Evolutionary conservation across 2,797 vertebrate species (phyloP), one percentile per base, ranked within the genome.

Genomic region (Clarias fuscus): DNA sequence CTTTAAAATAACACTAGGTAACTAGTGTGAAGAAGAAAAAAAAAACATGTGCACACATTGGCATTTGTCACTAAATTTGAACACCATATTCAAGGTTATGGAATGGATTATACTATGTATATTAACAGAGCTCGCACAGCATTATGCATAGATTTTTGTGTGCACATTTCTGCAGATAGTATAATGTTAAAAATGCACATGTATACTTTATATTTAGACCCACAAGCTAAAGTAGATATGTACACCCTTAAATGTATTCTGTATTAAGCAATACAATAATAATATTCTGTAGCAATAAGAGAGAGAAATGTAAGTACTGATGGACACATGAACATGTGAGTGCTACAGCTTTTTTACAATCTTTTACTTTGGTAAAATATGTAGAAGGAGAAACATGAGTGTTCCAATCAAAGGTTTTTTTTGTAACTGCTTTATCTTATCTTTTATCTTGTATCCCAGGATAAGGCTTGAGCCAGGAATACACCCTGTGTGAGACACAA

Each of bases 1-100:
- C 90, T 90, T 91, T 90, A 89, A 88, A 86, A 86, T 82, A 85
- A 83, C 68, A 88, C 85, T 85, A 80, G 88, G 86, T 78, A 79
- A 77, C 73, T 87, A 22, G 59, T 81, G 84, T 67, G 73, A 64
- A 83, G 37, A 43, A 7, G 33, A 3, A 11, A 48, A 48, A 48
- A 78, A 53, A 79, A 82, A 85, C 85, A 83, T 43, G 67, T 64
- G 58, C 58, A 79, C 48, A n/a, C 65, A n/a, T 73, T 86, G 79
- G 70, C 82, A 84, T 89, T 88, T 84, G 61, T 22, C 22, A 76
- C 76, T 77, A 48, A 61, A 43, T 82, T 75, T 61, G 59, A 78
- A 81, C 62, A 67, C 64, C 76, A 64, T 88, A 61, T 84, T 81
- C 33, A 48, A 17, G 62, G 33, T 77, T 83, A 77, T 83, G 76